Base-by-base conservation (phyloP, 2,797 vertebrate species). In the Pipistrellus nathusii region DNA sequence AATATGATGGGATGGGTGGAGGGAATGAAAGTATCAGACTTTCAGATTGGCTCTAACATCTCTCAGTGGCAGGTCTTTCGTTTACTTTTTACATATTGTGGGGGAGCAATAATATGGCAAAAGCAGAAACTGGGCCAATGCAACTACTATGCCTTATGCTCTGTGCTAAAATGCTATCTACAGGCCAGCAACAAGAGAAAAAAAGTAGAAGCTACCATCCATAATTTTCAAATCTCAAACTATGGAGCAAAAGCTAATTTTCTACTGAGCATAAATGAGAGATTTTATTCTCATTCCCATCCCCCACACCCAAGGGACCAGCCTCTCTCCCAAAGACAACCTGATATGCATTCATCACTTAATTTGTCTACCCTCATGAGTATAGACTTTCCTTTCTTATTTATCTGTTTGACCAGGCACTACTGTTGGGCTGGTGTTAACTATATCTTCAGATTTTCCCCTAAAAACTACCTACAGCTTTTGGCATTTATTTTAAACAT, bases 401-500 rank as follows among this genome's bases (percentile, higher is more conserved):
- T 38, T 51, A 46, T 23, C 44, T 57, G 6, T 85, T 68, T 73
- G 32, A 78, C 64, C 73, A 88, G 48, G 72, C 9, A 59, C 13
- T 27, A 35, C 41, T 59, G 5, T 59, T 82, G 44, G 66, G 7
- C 21, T 14, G 23, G 27, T 44, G 38, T 55, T 53, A 81, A 46
- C n/a, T 48, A 7, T 10, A 23, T 66, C 46, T 78, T 88, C 62
- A 85, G 3, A 71, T 55, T 62, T 57, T 38, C 18, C n/a, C 73
- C 23, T 75, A 44, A 59, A 71, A 92, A 27, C 14, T n/a, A 23
- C 17, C 27, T 68, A 25, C 2, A 57, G 15, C 2, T 66, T 87
- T 27, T 11, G 14, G 51, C 68, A 84, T 90, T 88, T 11, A 17
- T 59, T 93, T 92, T 44, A 87, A 93, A 82, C 12, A 12, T 84